Conservation (phyloP, 37 sponge, comb jelly and placozoan genomes). For the Theonella swinhoei region DNA sequence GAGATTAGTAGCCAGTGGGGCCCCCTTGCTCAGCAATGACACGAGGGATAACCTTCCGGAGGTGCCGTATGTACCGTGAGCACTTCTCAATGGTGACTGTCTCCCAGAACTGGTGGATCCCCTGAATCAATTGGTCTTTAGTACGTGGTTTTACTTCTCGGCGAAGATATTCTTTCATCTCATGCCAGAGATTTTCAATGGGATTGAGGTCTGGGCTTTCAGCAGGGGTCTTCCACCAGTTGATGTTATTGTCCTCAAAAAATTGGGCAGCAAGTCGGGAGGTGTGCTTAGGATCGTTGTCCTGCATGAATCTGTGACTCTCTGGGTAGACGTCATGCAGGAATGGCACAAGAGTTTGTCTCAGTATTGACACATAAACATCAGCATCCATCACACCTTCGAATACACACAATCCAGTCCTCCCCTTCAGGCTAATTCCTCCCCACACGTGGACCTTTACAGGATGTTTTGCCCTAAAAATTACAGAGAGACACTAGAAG, state of each 20-base stretch:
- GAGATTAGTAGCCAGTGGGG: conserved; percentile 42
- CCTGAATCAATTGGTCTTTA: conserved; percentile 27
- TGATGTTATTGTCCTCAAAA: conserved; percentile 3
- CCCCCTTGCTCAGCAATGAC: conserved; percentile 21
- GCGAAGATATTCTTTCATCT: conserved; percentile 34
- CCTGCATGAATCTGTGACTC: conserved; percentile 24
- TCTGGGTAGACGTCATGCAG: conserved; percentile 1
- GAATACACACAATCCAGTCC: conserved; percentile 44
- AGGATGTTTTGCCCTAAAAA: conserved; percentile 29
- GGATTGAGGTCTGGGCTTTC: conserved; percentile 42
- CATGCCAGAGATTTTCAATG: conserved; percentile 48
- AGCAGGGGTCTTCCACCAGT: conserved; percentile 42
- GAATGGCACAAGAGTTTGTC: conserved; percentile 19
- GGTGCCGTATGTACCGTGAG: conserved; percentile 18
- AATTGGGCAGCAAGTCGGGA: conserved; percentile 18
- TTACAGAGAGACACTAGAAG: background rate
- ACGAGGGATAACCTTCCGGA: conserved; percentile 36
- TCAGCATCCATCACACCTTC: conserved; percentile 48
- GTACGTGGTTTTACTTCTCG: conserved; percentile 25
- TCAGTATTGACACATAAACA: conserved; percentile 17
- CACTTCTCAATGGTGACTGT: conserved; percentile 16
- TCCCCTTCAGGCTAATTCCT: conserved; percentile 34
- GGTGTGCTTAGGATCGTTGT: conserved; percentile 52
- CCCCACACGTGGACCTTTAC: conserved; percentile 52
- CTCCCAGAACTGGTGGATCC: conserved; percentile 21